A percentile compares a stretch with the other conserved stretches of the same genome.
These are phyloP conservation scores for Parazoanthus atlanticus DNA, from an alignment of 92 coral and sea anemone species.

Conservation along the genomic window DNA sequence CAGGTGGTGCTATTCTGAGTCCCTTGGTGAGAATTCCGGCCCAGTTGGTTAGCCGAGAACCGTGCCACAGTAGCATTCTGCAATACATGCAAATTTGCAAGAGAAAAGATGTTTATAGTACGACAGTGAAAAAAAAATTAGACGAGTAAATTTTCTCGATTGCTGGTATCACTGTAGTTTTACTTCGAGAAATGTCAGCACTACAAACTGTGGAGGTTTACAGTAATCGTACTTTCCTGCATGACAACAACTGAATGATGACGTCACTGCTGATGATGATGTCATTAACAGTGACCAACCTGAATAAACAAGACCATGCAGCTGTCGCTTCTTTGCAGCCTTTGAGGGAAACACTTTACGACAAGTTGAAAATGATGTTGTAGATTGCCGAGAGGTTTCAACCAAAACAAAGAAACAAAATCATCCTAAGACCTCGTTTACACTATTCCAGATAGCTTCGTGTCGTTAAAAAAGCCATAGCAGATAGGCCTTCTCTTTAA, in stretches of 20 bases:
- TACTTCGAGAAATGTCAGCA: not conserved
- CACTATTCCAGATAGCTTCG: too few species aligned
- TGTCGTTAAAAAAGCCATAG: too few species aligned
- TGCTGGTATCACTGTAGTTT: not conserved
- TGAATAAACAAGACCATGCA: not conserved
- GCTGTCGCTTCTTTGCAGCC: not conserved
- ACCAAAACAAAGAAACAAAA: too few species aligned
- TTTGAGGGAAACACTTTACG: not conserved
- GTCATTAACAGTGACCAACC: not conserved
- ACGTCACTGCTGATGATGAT: too few species aligned
- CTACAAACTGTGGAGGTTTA: not conserved
- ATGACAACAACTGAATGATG: not conserved
- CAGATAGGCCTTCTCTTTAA: too few species aligned
- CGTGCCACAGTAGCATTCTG: constrained; percentile 97
- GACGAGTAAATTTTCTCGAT: not conserved
- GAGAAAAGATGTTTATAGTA: not conserved
- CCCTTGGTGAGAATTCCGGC: constrained; percentile 94
- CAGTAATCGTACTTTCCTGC: not conserved
- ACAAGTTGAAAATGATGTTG: not conserved
- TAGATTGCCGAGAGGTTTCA: too few species aligned
- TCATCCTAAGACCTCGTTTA: too few species aligned
- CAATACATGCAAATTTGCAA: not conserved
- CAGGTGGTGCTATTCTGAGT: constrained; percentile 95
- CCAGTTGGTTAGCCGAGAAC: constrained; percentile 97
- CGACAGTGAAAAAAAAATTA: too few species aligned